Conservation (phyloP, 2,888 invertebrate genomes). For the Agrenia bidenticulata region DNA sequence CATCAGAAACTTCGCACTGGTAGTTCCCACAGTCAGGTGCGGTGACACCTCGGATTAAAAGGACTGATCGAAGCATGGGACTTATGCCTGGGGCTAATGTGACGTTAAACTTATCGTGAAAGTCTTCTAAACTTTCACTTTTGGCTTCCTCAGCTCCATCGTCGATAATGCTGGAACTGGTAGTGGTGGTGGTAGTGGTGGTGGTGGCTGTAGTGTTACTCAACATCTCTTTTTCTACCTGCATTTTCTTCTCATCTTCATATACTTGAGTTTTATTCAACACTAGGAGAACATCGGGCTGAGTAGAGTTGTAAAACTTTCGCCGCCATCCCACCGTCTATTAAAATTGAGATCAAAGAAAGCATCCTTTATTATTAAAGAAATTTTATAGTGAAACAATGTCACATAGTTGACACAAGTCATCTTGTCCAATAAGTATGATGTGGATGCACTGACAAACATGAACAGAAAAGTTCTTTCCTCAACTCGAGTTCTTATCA, state of each 20-base stretch:
- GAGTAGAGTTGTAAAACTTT: constrained; percentile 50
- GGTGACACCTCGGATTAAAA: constrained; percentile 45
- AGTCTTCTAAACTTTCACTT: constrained; percentile 40
- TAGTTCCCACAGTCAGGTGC: constrained; percentile 49
- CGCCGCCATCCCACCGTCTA: constrained; percentile 52
- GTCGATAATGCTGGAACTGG: not conserved
- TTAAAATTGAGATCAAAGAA: constrained; percentile 3
- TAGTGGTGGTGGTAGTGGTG: not conserved
- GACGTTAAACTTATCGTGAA: constrained; percentile 52
- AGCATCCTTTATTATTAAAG: constrained; percentile 4
- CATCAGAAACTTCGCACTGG: constrained; percentile 50
- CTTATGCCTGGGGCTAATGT: constrained; percentile 51
- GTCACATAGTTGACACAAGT: too few species aligned
- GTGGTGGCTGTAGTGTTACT: constrained; percentile 14
- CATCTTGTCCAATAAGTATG: too few species aligned
- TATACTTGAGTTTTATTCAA: constrained; percentile 47
- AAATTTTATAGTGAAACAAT: too few species aligned
- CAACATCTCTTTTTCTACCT: constrained; percentile 27
- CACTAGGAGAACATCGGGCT: constrained; percentile 49
- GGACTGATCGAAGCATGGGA: constrained; percentile 51
- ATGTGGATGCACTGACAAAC: too few species aligned
- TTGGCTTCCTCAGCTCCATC: not conserved
- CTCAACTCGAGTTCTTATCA: too few species aligned
- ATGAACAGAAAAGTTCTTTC: too few species aligned
- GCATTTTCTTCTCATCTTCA: constrained; percentile 28